Base-by-base conservation (phyloP, 2,797 vertebrate genomes). In the Babyrousa celebensis region DNA sequence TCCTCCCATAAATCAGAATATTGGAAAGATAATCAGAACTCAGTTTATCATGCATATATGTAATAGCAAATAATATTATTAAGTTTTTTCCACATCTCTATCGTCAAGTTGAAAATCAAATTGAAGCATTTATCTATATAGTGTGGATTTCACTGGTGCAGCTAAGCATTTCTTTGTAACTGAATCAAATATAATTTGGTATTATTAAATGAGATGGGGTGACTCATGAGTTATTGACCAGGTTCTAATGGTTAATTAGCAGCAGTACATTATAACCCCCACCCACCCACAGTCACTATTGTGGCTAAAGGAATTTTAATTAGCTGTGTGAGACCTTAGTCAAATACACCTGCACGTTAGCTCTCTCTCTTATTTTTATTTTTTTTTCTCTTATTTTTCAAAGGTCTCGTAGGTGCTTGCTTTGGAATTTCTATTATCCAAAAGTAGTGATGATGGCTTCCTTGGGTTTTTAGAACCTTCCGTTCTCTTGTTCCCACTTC, bases 271-370 rank as follows among this genome's bases (percentile, higher is more conserved):
- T 95, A 80, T 93, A 96, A 91, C 16, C 48, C 32, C 84, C 87
- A 48, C 80, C 79, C 68, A 82, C 56, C 74, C 43, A n/a, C 85
- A 97, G 54, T 96, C 87, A 96, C 20, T 40, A 27, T 80, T 95
- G 58, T 65, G 58, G 70, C 90, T 97, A 27, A 89, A 95, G 62
- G 92, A 97, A 95, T 65, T 36, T 95, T 97, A 94, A 89, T 97
- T 97, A 96, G 20, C 60, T 97, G 21, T 95, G 84, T 88, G 65
- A 98, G 80, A 97, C 20, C 85, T 96, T 85, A 62, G 77, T 96
- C 93, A 97, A 96, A 29, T n/a, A 97, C 3, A 89, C 21, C 23
- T 97, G 25, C 29, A 74, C 74, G 82, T 72, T 89, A 96, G 70
- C 2, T 32, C 18, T 20, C 71, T 98, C 70, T 36, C 36, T 36